Percentiles rank a stretch among this genome's conserved stretches.
Conservation (phyloP, 2,113 vertebrate genomes). For the Aptenodytes forsteri region DNA sequence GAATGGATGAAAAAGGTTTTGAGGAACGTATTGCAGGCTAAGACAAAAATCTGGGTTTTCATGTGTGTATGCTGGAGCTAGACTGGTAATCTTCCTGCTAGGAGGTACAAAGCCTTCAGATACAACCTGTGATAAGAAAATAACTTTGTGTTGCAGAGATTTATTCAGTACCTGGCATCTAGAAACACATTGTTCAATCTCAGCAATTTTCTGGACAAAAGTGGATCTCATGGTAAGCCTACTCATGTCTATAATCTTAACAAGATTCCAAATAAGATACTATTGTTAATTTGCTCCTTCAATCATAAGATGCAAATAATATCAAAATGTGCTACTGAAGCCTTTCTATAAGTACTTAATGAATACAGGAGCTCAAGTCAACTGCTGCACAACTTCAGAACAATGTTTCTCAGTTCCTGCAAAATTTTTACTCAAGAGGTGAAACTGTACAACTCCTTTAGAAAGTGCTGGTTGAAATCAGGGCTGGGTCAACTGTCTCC, state of each 20-base stretch:
- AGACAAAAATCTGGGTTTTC: neutral
- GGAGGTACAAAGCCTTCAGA: neutral
- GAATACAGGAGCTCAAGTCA: neutral
- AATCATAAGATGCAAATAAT: neutral
- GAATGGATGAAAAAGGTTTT: neutral
- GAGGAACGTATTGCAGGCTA: neutral
- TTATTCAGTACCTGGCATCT: constrained; percentile 98
- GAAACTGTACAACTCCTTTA: neutral
- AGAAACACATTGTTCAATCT: constrained; percentile 99
- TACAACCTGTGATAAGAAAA: neutral
- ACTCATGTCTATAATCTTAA: neutral
- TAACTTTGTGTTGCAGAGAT: constrained; percentile 84
- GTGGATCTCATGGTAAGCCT: constrained; percentile 92
- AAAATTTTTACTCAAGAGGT: neutral
- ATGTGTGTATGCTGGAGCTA: neutral
- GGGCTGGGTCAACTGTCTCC: neutral
- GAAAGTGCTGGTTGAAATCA: neutral
- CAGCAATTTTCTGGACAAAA: constrained; percentile 99
- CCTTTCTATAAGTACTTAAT: neutral
- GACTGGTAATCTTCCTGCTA: neutral
- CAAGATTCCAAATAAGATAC: neutral
- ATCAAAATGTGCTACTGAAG: neutral
- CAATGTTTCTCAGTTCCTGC: neutral
- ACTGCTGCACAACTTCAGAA: neutral
- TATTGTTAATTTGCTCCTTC: neutral